Base-by-base conservation (phyloP, 2,113 vertebrate genomes). In the Sceloporus tristichus region DNA sequence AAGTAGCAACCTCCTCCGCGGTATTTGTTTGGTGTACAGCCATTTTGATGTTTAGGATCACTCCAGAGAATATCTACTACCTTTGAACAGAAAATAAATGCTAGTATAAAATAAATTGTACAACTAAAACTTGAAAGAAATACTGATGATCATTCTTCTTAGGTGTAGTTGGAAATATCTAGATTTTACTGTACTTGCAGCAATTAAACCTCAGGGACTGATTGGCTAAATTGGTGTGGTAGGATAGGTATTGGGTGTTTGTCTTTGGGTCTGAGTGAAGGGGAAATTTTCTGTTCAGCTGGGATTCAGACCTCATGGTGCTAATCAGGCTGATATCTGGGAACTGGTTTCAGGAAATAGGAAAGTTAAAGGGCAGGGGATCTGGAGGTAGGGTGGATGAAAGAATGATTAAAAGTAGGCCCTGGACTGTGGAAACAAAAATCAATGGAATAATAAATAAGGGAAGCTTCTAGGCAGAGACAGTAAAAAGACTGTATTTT, bases 1-100 rank as follows among this genome's bases (percentile, higher is more conserved):
- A 99, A 99, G 96, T 98, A 99, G 92, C 98, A 99, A 92, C 99
- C 99, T 5, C 98, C 98, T 66, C 99, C 99, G 92, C 99, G 96
- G 86, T 96, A 90, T 1, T 96, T 98, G 95, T 99, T 99, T 85
- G 97, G 98, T 76, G 90, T 96, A 88, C 99, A 99, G 93, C 99
- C 99, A 23, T 95, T 97, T 86, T 96, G 97, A 88, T 85, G 96
- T 95, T 96, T 98, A 62, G 99, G 99, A 94, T 99, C 99, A 78
- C 99, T 99, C 99, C 99, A 99, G 70, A 99, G 94, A 91, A 99
- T 94, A 85, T 99, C 98, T 53, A 98, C 91, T 25, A 98, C 95
- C 99, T 99, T 88, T 59, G 87, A 95, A 94, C 0, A 94, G 91
- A 86, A 90, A 92, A 94, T 0, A 19, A 85, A 78, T 84, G 88